Evolutionary conservation across 2,888 invertebrate species (phyloP).

Genomic region (Bombylius discolor): DNA sequence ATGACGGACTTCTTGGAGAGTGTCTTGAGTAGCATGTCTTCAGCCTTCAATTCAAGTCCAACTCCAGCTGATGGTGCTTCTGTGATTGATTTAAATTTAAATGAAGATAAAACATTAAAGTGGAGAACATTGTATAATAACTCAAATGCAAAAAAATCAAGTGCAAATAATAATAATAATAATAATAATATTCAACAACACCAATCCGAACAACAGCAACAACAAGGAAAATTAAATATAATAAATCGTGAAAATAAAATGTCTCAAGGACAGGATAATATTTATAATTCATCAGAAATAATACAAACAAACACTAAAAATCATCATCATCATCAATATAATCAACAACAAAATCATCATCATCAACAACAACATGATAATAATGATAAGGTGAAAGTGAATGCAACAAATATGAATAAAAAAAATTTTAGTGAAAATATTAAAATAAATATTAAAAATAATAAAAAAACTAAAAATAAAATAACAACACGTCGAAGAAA

Average conservation of each 20-base stretch:
- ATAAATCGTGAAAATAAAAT: background rate
- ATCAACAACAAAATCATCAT: too few relatives aligned
- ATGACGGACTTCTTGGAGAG: constrained; percentile 31
- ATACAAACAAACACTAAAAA: background rate
- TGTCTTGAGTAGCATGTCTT: constrained; percentile 23
- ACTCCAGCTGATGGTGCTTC: constrained; percentile 23
- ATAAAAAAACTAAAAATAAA: background rate
- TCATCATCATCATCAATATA: background rate
- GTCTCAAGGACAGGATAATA: background rate
- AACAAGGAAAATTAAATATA: constrained; percentile 3
- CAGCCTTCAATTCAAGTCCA: constrained; percentile 13
- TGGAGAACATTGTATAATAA: constrained; percentile 36
- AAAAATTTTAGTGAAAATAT: too few relatives aligned
- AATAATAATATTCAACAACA: constrained; percentile 7
- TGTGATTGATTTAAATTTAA: constrained; percentile 26
- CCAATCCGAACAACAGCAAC: constrained; percentile 5
- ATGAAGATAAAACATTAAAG: constrained; percentile 34
- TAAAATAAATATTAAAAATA: background rate
- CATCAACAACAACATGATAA: too few relatives aligned
- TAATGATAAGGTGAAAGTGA: too few relatives aligned
- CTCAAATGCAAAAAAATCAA: constrained; percentile 32
- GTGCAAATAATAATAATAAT: constrained; percentile 5
- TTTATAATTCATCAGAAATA: background rate
- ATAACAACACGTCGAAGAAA: background rate
- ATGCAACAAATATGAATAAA: too few relatives aligned